Evolutionary conservation across 1,140 invertebrate genomes (phyloP), one percentile per base, ranked within the genome.

Genomic region (Drosophila tani): DNA sequence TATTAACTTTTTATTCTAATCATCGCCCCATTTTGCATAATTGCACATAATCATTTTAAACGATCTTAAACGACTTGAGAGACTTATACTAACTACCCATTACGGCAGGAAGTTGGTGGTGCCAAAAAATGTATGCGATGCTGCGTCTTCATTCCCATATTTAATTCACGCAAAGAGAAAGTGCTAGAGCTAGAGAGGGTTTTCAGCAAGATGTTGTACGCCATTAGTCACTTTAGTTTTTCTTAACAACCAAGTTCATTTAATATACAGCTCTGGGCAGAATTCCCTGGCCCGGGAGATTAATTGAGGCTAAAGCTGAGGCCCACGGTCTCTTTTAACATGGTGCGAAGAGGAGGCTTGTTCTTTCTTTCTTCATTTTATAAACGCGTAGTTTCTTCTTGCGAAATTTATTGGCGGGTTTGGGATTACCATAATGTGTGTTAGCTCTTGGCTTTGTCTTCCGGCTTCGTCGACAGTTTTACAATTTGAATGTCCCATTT

Each of bases 361-460:
- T 71, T 66, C 45, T 40, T 57, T 45, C 32, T 41, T 70, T 45
- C 35, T 21, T 45, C 14, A 15, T 51, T 71, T 73, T 62, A 56
- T 41, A 60, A 75, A 63, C 17, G 14, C 38, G 53, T 43, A 58
- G 56, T 56, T 50, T 68, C 47, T 68, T 50, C 62, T 68, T 56
- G 74, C 55, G 2, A 75, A 66, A 75, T 66, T 57, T 75, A 74
- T 64, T 75, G 67, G 15, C 21, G 50, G 49, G 21, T 19, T 70
- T 43, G 6, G 67, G 63, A 53, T 77, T 77, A 50, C 75, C 55
- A 45, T 40, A 53, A 64, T 64, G 56, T 74, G 41, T 55, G 70
- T 56, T 47, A 56, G 51, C 40, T 12, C 40, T 38, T 14, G 55
- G 35, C 49, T 57, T 43, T 59, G 62, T 59, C 63, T 77, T 59